phyloP scores from a whole-genome alignment of 2,113 vertebrate genomes.

The Onychostoma macrolepis region DNA sequence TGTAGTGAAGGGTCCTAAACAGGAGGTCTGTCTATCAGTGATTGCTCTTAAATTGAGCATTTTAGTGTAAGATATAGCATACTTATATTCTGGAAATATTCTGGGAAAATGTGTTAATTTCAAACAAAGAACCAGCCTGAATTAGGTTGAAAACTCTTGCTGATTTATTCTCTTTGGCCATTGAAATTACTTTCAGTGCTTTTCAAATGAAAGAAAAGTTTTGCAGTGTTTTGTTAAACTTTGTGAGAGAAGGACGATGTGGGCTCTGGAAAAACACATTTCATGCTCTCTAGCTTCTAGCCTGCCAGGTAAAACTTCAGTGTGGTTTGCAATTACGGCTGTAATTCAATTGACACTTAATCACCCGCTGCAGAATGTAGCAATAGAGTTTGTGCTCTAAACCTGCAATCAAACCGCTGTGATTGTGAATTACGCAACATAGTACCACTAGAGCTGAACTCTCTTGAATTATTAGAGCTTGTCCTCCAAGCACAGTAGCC shows the following conservation, averaged over 20 bases:
- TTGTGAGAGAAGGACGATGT: background rate
- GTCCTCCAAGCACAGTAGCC: background rate
- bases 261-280: constrained; percentile 19
- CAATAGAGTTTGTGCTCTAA: constrained; percentile 21
- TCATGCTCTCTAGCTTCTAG: constrained; percentile 24
- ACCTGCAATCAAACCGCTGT: constrained; percentile 31
- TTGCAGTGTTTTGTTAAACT: background rate
- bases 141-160: background rate
- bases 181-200: background rate
- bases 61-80: background rate
- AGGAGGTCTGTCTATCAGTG: background rate
- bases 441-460: background rate
- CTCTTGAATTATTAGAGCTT: background rate
- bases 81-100: background rate
- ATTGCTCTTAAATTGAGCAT: background rate
- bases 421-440: constrained; percentile 52
- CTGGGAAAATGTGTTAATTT: background rate
- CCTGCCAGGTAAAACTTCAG: constrained; percentile 31
- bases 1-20: background rate
- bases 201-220: constrained; percentile 6
- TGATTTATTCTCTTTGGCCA: background rate
- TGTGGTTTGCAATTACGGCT: constrained; percentile 36
- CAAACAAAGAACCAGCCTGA: background rate
- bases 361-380: constrained; percentile 19
- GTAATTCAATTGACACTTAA: constrained; percentile 40